Conservation (phyloP, 2,113 vertebrate species). For the Cebidichthys violaceus region DNA sequence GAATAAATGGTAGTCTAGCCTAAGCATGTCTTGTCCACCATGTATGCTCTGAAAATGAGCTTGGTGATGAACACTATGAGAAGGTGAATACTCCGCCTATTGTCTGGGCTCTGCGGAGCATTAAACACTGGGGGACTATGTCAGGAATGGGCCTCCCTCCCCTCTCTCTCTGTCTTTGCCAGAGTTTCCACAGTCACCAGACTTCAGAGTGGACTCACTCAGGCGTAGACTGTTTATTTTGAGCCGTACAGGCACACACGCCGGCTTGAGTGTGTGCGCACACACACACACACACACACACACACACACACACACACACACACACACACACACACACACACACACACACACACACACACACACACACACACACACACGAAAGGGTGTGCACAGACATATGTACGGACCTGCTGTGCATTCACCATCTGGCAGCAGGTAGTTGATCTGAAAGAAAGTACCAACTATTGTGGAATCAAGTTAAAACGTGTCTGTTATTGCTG, state of each 20-base stretch:
- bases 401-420: slow-evolving; percentile 30
- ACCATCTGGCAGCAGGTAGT: slow-evolving; percentile 20
- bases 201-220: slow-evolving; percentile 72
- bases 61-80: slow-evolving; percentile 43
- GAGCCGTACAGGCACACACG: slow-evolving; percentile 29
- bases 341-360: not conserved
- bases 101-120: slow-evolving; percentile 72
- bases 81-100: slow-evolving; percentile 63
- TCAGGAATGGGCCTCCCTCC: slow-evolving; percentile 66
- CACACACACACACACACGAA: not conserved
- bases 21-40: not conserved
- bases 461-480: not conserved
- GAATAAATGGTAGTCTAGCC: not conserved
- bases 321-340: not conserved
- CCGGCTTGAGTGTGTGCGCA: not conserved
- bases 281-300: not conserved
- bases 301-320: not conserved
- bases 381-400: not conserved
- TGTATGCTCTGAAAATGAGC: slow-evolving; percentile 36
- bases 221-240: slow-evolving; percentile 75
- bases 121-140: slow-evolving; percentile 70
- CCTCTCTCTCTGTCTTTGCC: slow-evolving; percentile 48
- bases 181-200: slow-evolving; percentile 60
- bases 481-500: not conserved
- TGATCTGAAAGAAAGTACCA: slow-evolving; percentile 5